Conservation (phyloP, 2,113 vertebrate species). For the Aldabrachelys gigantea region DNA sequence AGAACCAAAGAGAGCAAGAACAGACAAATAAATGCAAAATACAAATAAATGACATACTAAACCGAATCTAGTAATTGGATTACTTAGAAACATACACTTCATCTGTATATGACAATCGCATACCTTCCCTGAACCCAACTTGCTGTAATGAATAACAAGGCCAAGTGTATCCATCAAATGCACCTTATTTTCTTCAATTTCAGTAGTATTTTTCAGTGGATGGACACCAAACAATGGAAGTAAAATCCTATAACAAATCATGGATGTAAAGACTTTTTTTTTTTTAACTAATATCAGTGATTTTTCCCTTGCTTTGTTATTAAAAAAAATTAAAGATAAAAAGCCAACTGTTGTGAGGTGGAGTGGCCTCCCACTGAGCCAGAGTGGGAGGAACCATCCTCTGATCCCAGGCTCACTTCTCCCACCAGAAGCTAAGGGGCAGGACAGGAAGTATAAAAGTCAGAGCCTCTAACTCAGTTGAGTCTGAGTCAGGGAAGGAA, state of each 20-base stretch:
- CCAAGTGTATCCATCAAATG: not conserved
- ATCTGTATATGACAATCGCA: not conserved
- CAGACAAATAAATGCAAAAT: not conserved
- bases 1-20: not conserved
- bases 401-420: no score
- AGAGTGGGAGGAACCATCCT: no score
- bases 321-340: not conserved
- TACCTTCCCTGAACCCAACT: not conserved
- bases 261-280: not conserved
- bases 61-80: not conserved
- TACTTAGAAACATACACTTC: not conserved
- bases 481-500: no score
- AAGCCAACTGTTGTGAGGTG: no score
- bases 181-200: not conserved
- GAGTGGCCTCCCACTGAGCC: no score
- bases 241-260: not conserved
- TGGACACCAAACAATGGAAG: not conserved
- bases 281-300: not conserved
- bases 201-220: not conserved
- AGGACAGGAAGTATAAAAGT: no score
- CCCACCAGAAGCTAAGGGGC: no score
- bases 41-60: not conserved
- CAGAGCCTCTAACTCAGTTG: no score
- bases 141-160: fast-evolving
- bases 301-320: not conserved